Evolutionary conservation across 2,888 invertebrate genomes (phyloP).

Genomic region (Limnephilus auricula): DNA sequence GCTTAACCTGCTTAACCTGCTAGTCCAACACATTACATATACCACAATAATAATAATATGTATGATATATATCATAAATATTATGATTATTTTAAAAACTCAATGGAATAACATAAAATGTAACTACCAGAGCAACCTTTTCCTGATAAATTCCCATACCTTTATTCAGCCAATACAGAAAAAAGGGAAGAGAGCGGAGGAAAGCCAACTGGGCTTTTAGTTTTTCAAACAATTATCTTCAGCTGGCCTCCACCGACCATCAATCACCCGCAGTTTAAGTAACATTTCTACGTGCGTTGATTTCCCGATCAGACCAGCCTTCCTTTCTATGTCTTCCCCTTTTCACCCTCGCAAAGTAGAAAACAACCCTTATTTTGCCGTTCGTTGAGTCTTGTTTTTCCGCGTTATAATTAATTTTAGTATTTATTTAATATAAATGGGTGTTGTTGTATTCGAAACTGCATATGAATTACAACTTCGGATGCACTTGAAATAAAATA

Average conservation of each 20-base stretch:
- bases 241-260: conserved; percentile 61
- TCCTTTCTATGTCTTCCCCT: conserved; percentile 5
- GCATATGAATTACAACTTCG: no score
- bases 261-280: conserved; percentile 66
- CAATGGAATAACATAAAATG: neutral
- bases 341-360: conserved; percentile 16
- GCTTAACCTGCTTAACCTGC: no score
- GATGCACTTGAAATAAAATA: no score
- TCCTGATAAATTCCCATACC: conserved; percentile 11
- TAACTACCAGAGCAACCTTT: neutral
- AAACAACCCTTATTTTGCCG: neutral
- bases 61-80: no score
- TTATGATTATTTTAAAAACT: no score
- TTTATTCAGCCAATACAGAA: conserved; percentile 55
- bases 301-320: conserved; percentile 63
- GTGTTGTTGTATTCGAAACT: no score
- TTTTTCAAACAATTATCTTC: conserved; percentile 67
- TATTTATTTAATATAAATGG: neutral
- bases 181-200: conserved; percentile 24
- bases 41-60: no score
- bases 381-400: neutral
- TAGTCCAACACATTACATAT: no score
- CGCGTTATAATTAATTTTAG: neutral
- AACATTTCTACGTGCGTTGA: conserved; percentile 66
- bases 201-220: conserved; percentile 63